Evolutionary conservation across 2,797 vertebrate genomes (phyloP), one percentile per base, ranked within the genome.

Genomic region (Pogonophryne albipinna): DNA sequence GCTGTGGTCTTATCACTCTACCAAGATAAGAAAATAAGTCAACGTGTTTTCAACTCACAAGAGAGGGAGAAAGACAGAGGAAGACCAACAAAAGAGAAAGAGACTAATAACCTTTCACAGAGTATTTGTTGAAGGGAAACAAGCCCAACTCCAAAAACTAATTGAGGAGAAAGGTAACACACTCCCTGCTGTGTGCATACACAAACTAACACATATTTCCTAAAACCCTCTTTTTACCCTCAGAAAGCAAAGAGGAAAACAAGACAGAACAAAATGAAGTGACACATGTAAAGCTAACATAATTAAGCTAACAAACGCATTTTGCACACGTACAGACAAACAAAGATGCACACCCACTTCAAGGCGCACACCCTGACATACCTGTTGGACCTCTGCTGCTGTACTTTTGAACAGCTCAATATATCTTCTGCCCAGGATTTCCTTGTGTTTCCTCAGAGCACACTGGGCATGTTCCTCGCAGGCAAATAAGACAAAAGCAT

Each of bases 361-460:
- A 23, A 65, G 20, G 9, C 2, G 4, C n/a, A 56, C 65, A 56
- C 16, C 52, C 34, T 27, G 23, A 76, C 79, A 0, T 83, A 99
- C 98, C 97, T 99, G 98, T 83, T 99, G 97, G 68, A 99, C 97
- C 85, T 99, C 98, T 2, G 98, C 98, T 3, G 97, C 98, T 0
- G 98, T 99, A 88, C 98, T 99, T 87, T 97, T 96, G 91, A 99
- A 99, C 87, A 99, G 94, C 93, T 99, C 98, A 2, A 99, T 99
- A 84, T 99, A 99, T 89, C 98, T 95, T 85, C 97, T 99, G 47
- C 98, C 98, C 78, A 99, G 94, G 85, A 97, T 97, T 85, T 98
- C 97, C 90, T 99, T 99, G 94, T 99, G 98, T 79, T 98, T 99
- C 84, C 96, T 97, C 87, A 99, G 95, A 15, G 98, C 98, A 34